Evolutionary conservation across 2,797 vertebrate genomes (phyloP).

Genomic region (Catamblyrhynchus diadema): DNA sequence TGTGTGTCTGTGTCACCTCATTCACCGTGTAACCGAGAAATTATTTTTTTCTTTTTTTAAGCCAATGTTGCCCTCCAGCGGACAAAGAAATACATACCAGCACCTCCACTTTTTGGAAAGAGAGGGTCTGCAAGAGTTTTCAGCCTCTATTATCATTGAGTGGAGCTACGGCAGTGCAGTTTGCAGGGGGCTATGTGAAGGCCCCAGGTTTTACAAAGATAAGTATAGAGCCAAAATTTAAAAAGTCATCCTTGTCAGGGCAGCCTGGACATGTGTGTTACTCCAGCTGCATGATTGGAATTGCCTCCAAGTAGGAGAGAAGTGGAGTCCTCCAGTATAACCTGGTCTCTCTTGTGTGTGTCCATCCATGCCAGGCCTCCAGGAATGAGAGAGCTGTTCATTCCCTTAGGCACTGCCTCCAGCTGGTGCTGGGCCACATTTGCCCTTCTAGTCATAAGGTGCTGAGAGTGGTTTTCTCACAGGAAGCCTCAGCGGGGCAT

Average conservation of each 20-base stretch:
- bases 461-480: not conserved
- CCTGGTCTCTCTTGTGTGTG: not conserved
- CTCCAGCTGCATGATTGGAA: not conserved
- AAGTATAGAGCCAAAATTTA: not conserved
- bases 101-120: not conserved
- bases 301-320: not conserved
- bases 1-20: not conserved
- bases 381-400: not conserved
- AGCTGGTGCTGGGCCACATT: fast-evolving
- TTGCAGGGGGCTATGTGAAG: not conserved
- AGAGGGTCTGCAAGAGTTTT: not conserved
- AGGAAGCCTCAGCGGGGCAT: not conserved
- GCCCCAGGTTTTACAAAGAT: not conserved
- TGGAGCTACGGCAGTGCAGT: not conserved
- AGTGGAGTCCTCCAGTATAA: not conserved
- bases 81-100: not conserved
- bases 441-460: not conserved
- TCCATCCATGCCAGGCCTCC: not conserved
- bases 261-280: fast-evolving
- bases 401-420: not conserved
- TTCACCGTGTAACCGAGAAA: fast-evolving
- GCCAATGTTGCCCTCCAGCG: slow-evolving; percentile 50
- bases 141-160: not conserved
- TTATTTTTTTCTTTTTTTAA: not conserved
- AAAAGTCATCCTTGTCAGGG: fast-evolving